A percentile compares a stretch with the other conserved stretches of the same genome.
Evolutionary conservation across 1,140 invertebrate species (phyloP).

Genomic region (Bursaphelenchus mucronatus): DNA sequence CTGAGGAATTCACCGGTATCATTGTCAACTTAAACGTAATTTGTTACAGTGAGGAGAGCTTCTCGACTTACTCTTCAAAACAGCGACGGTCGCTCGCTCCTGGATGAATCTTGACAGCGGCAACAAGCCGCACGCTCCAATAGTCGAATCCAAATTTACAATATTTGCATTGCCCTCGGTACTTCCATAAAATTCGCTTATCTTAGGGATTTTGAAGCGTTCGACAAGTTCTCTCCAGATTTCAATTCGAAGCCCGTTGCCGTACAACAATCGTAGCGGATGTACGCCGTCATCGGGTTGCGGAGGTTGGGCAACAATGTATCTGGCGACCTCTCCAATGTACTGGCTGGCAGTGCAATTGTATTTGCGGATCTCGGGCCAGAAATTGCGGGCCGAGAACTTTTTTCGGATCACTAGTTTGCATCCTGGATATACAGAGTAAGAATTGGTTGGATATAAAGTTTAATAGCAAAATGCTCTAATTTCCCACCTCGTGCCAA

Average conservation of each 20-base stretch:
- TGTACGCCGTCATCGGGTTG: slow-evolving; percentile 76
- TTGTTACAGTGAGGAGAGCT: slow-evolving; percentile 1
- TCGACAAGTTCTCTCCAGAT: slow-evolving; percentile 88
- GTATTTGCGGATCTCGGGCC: slow-evolving; percentile 84
- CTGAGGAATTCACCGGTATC: slow-evolving; percentile 75
- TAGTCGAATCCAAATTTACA: slow-evolving; percentile 73
- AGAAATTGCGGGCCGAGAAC: slow-evolving; percentile 91
- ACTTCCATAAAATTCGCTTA: slow-evolving; percentile 88
- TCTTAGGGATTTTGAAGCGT: slow-evolving; percentile 77
- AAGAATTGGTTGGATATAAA: slow-evolving; percentile 68
- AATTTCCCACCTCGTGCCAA: slow-evolving; percentile 22
- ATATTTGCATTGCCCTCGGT: slow-evolving; percentile 82
- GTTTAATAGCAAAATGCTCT: not conserved
- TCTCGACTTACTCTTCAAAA: slow-evolving; percentile 28
- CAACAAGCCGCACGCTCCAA: slow-evolving; percentile 69
- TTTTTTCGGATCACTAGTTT: slow-evolving; percentile 81
- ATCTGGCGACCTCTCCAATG: slow-evolving; percentile 97
- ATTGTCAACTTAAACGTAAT: slow-evolving; percentile 29
- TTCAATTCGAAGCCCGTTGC: slow-evolving; percentile 88
- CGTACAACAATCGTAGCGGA: slow-evolving; percentile 68
- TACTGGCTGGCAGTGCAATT: slow-evolving; percentile 94
- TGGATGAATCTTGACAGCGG: slow-evolving; percentile 33
- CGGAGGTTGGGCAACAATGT: slow-evolving; percentile 80
- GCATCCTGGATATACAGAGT: slow-evolving; percentile 74
- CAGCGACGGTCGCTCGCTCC: slow-evolving; percentile 34